These are phyloP conservation scores for Himantopus leucocephalus DNA, from an alignment of 2,113 vertebrate genomes.

Conservation along the genomic window DNA sequence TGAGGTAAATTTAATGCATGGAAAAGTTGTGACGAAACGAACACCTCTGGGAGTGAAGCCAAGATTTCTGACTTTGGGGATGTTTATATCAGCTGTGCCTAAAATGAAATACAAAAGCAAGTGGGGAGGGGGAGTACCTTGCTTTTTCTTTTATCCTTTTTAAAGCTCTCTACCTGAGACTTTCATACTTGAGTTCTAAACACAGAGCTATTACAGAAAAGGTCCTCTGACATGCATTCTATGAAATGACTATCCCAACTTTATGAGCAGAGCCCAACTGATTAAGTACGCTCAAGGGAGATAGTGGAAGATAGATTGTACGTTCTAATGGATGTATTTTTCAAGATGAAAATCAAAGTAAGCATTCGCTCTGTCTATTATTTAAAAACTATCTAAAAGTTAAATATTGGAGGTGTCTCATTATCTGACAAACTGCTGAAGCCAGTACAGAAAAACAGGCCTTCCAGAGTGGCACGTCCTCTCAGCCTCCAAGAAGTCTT, in stretches of 20 bases:
- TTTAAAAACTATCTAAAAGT: neutral
- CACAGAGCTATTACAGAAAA: neutral
- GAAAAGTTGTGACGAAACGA: neutral
- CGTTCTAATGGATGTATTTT: neutral
- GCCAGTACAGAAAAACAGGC: neutral
- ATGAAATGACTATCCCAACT: neutral
- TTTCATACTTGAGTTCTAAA: neutral
- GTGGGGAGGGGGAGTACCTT: neutral
- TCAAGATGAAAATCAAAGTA: neutral
- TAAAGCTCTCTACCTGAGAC: neutral
- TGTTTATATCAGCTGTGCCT: neutral
- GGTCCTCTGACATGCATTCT: neutral
- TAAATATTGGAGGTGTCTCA: neutral
- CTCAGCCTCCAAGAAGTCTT: neutral
- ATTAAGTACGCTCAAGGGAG: neutral
- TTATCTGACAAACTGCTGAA: neutral
- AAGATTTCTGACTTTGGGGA: neutral
- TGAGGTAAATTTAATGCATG: neutral
- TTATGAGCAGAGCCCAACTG: neutral
- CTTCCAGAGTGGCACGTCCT: neutral
- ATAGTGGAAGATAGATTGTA: neutral
- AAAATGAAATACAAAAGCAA: neutral
- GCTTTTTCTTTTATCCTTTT: neutral
- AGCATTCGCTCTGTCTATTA: neutral
- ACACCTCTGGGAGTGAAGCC: neutral